Evolutionary conservation across 2,888 invertebrate species (phyloP).

Genomic region (Phania funesta): DNA sequence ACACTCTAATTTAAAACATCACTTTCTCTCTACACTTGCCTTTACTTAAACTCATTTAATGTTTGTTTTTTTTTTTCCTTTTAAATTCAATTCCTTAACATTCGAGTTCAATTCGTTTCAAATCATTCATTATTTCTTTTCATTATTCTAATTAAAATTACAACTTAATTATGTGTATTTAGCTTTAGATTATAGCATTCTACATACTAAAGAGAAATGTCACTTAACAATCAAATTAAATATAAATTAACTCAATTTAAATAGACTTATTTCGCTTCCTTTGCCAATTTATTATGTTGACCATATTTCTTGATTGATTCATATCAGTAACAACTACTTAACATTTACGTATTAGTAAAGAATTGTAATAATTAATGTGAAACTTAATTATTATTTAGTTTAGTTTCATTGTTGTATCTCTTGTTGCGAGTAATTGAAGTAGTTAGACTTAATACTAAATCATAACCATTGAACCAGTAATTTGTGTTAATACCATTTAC

Average conservation of each 20-base stretch:
- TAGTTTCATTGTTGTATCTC: constrained; percentile 71
- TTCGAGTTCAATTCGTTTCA: constrained; percentile 47
- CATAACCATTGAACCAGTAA: constrained; percentile 39
- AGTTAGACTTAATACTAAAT: constrained; percentile 43
- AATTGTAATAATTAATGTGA: constrained; percentile 34
- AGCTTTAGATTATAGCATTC: constrained; percentile 72
- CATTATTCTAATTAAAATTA: constrained; percentile 64
- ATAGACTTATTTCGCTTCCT: constrained; percentile 12
- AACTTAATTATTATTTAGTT: constrained; percentile 47
- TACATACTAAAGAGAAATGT: background rate
- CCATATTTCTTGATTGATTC: constrained; percentile 31
- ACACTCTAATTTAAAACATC: background rate
- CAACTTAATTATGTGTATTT: constrained; percentile 75
- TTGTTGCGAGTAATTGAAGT: constrained; percentile 71
- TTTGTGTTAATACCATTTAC: constrained; percentile 42
- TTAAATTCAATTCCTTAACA: constrained; percentile 29
- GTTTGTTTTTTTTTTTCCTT: background rate
- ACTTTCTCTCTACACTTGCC: background rate
- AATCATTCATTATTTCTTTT: constrained; percentile 68
- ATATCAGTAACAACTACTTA: constrained; percentile 18
- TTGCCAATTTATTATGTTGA: constrained; percentile 52
- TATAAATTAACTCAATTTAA: constrained; percentile 2
- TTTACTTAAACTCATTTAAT: background rate
- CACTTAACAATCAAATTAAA: background rate
- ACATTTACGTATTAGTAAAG: constrained; percentile 18